These are phyloP conservation scores for Platalea minor DNA, from an alignment of 2,797 vertebrate genomes.

Conservation along the genomic window DNA sequence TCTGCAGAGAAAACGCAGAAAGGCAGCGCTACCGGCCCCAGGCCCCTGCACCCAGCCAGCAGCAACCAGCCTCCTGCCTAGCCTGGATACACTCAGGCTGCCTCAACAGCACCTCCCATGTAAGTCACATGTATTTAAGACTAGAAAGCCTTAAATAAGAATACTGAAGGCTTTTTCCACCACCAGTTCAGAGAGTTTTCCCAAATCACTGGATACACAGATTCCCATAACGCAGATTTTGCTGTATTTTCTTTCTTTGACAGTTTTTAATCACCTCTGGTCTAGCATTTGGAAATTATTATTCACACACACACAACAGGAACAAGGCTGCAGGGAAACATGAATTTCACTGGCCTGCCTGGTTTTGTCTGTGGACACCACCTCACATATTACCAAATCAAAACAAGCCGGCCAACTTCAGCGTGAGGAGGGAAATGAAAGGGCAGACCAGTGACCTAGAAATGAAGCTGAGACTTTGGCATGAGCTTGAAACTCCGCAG, in stretches of 20 bases:
- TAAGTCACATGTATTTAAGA: background rate
- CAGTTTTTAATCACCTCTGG: constrained; percentile 28
- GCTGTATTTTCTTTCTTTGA: constrained; percentile 12
- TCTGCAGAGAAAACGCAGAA: fast-evolving
- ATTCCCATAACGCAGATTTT: background rate
- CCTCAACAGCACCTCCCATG: background rate
- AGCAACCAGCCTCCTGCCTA: background rate
- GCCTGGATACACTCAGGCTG: background rate
- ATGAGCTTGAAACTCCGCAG: background rate
- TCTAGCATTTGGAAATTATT: constrained; percentile 59
- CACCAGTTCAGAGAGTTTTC: background rate
- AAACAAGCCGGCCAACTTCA: constrained; percentile 47
- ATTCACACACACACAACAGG: constrained; percentile 7
- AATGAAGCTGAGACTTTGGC: constrained; percentile 30
- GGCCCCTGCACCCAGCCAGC: background rate
- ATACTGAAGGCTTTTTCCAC: background rate
- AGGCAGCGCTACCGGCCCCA: fast-evolving
- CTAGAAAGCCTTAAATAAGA: background rate
- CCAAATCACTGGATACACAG: background rate
- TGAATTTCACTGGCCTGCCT: constrained; percentile 37
- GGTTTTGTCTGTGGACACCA: constrained; percentile 50
- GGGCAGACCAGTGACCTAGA: constrained; percentile 56
- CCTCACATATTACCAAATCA: constrained; percentile 55
- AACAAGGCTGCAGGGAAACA: constrained; percentile 42
- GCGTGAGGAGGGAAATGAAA: constrained; percentile 45